These are phyloP conservation scores for Sebastes steindachneri DNA, from an alignment of 2,797 vertebrate species.

Conservation along the genomic window DNA sequence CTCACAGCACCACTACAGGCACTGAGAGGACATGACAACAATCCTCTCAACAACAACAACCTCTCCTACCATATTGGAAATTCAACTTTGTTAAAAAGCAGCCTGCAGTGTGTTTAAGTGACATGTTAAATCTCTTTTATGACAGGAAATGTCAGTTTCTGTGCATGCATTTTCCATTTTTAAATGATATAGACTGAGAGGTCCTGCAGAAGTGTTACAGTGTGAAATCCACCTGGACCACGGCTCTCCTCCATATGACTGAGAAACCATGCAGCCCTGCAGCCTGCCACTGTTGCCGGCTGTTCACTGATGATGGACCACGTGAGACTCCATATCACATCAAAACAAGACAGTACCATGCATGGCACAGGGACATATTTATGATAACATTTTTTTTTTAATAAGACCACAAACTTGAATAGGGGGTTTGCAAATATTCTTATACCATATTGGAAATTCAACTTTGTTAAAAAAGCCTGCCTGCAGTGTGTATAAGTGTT, in stretches of 20 bases:
- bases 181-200: background rate
- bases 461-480: no score
- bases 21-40: conserved; percentile 98
- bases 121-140: conserved; percentile 19
- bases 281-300: conserved; percentile 66
- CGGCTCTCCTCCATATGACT: conserved; percentile 68
- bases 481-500: no score
- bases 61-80: conserved; percentile 99
- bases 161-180: conserved; percentile 4
- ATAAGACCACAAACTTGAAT: conserved; percentile 2
- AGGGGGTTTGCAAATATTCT: conserved; percentile 2
- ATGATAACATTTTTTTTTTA: background rate
- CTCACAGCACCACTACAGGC: conserved; percentile 99
- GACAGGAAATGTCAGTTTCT: background rate
- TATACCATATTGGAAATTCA: background rate
- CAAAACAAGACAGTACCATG: background rate
- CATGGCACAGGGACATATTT: background rate
- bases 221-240: conserved; percentile 74
- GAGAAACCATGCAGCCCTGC: conserved; percentile 64
- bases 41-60: conserved; percentile 94
- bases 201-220: conserved; percentile 44
- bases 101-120: conserved; percentile 39
- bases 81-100: conserved; percentile 82
- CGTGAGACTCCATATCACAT: conserved; percentile 14
- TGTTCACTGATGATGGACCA: conserved; percentile 66